Evolutionary conservation across 1,140 invertebrate species (phyloP), one percentile per base, ranked within the genome.

Genomic region (Microplitis mediator): DNA sequence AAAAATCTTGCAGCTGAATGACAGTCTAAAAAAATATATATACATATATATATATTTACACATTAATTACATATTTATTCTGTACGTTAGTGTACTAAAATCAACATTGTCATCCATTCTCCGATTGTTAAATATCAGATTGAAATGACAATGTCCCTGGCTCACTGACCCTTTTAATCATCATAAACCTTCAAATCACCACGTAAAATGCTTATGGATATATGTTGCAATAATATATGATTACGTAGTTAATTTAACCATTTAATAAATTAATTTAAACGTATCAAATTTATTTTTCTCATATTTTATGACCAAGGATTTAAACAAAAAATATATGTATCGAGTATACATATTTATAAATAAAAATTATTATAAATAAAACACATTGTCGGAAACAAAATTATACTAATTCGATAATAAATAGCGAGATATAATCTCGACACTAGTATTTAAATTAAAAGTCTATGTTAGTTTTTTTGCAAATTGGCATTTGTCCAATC

Each of bases 111-210:
- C 39, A 45, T 16, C 11, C 9, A 63, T 51, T 5, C 16, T 23
- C 34, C 45, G 34, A 14, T 45, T 23, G 13, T 69, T 66, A n/a
- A 36, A 13, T 23, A 45, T 36, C 66, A 72, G 66, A 74, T 75
- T 72, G 65, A 69, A 74, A 76, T 72, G 23, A 16, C 74, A 70
- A 60, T 69, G 79, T 77, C 79, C 79, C 79, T 79, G 79, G 75
- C 79, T 80, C 78, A 80, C 79, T 80, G 77, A 80, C 79, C 78
- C 78, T 80, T 79, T 80, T 80, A 75, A 36, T 61, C 14, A 51
- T 45, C 39, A 45, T 45, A 71, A 77, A 73, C 73, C 79, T 76
- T 77, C 76, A 73, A 52, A 56, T 60, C 65, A 61, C 51, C 75
- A 58, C 68, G 68, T 70, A 70, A 70, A 70, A 45, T 45, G 36